Evolutionary conservation across 2,888 invertebrate species (phyloP), one percentile per base, ranked within the genome.

Genomic region (Chrysolina americana): DNA sequence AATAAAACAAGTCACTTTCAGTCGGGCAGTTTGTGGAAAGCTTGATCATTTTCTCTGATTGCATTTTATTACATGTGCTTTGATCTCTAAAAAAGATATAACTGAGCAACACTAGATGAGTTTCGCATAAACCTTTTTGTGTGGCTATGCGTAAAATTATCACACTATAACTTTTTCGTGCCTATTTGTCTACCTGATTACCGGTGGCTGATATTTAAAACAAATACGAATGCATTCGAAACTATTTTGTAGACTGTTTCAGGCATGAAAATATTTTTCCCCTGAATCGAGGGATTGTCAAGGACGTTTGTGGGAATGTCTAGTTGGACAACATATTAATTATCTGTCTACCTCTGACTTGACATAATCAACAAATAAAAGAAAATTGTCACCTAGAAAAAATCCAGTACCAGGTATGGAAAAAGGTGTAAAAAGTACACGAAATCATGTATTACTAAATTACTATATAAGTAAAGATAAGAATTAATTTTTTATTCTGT

Each of bases 131-230:
- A n/a, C n/a, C n/a, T n/a, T n/a, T n/a, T n/a, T n/a, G n/a, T n/a
- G n/a, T n/a, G n/a, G n/a, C n/a, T n/a, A n/a, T n/a, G n/a, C n/a
- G n/a, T n/a, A n/a, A n/a, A n/a, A n/a, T 47, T 36, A 36, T 36
- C 8, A 36, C 36, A 36, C 36, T 36, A 36, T 36, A 8, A 4
- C 36, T 36, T 36, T 36, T 36, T 36, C 36, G 36, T 36, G 8
- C 36, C 36, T 36, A 36, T 36, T 36, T 36, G 3, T 36, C 47
- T 17, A 41, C 64, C 64, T 64, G 64, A 64, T 41, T 44, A 15
- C 17, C 44, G 9, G 64, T 17, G 64, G 64, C 36, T 64, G 64
- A 64, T 5, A 64, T 64, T 64, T 64, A 36, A 64, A 64, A 41
- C 64, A 64, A 64, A 64, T 17, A 64, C 64, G 64, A 41, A 64